Percentiles rank a stretch among this genome's conserved stretches.
Evolutionary conservation across 2,797 vertebrate species (phyloP).

Genomic region (Enteromius treurensis): DNA sequence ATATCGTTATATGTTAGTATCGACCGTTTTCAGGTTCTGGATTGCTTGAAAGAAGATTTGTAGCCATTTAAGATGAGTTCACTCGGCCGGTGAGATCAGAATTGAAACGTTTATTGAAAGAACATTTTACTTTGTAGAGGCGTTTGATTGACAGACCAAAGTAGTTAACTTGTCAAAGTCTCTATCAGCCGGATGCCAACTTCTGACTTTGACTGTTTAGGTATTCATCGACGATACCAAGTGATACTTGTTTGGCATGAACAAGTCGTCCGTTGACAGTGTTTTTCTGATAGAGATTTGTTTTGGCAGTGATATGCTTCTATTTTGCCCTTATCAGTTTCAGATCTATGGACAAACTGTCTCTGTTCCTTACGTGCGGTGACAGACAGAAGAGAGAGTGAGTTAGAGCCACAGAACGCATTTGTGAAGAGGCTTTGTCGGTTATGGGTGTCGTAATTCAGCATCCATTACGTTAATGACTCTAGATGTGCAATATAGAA

Average conservation of each 20-base stretch:
- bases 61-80: conserved; percentile 18
- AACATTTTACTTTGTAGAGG: background rate
- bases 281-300: conserved; percentile 26
- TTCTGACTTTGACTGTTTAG: conserved; percentile 31
- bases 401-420: conserved; percentile 14
- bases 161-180: conserved; percentile 31
- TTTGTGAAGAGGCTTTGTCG: conserved; percentile 12
- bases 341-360: conserved; percentile 26
- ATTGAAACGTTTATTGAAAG: conserved; percentile 14
- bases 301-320: conserved; percentile 38
- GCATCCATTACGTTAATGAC: conserved; percentile 28
- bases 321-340: conserved; percentile 45
- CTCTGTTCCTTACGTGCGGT: conserved; percentile 4
- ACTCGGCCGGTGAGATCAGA: background rate
- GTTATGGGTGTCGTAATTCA: conserved; percentile 30
- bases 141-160: conserved; percentile 40
- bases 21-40: conserved; percentile 10
- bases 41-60: conserved; percentile 1
- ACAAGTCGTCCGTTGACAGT: conserved; percentile 22
- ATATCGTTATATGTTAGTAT: background rate
- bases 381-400: conserved; percentile 19
- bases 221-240: conserved; percentile 14
- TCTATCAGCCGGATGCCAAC: conserved; percentile 15
- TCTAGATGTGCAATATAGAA: conserved; percentile 22
- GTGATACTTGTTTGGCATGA: conserved; percentile 39